Evolutionary conservation across 2,797 vertebrate genomes (phyloP), one percentile per base, ranked within the genome.

Genomic region (Amazonetta brasiliensis): DNA sequence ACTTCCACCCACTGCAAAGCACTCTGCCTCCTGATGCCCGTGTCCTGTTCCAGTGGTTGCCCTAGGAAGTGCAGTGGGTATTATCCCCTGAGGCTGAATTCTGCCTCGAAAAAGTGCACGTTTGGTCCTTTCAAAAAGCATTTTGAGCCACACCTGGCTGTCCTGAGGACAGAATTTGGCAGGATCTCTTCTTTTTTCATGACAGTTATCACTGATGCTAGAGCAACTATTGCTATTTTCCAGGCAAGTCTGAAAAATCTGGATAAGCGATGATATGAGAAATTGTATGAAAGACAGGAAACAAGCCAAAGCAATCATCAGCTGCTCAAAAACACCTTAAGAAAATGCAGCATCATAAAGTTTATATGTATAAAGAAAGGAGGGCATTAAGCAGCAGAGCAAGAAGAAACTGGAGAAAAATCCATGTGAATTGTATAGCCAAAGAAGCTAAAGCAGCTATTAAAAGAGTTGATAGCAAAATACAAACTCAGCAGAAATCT

Each of bases 241-340:
- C 92, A 94, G 87, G 67, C 90, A 94, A 94, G 80, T 86, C 83
- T 94, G 86, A 89, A 94, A 97, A 97, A 94, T 68, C 90, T 96
- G 95, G 83, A 9, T 80, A 94, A 91, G 90, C 56, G 91, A 93
- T 88, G 88, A 92, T 94, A 96, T 84, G 83, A 96, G 86, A 94
- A 96, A 92, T 41, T 46, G 88, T 85, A 91, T 68, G 86, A 77
- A 94, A 89, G 88, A 90, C 78, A 96, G 95, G 92, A 96, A 96
- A 95, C 67, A 89, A 95, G 94, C 96, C 96, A 97, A 96, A 96
- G 85, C 75, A 95, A 96, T 95, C 96, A 94, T 87, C 94, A 80
- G 33, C 89, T 77, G 77, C 92, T 96, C 96, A 97, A 87, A 96
- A 96, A 95, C 95, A 97, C 94, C 94, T 96, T 94, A 88, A 90